A percentile compares a stretch with the other conserved stretches of the same genome.
phyloP scores from a whole-genome alignment of 2,797 vertebrate genomes.

The Macropodus opercularis region DNA sequence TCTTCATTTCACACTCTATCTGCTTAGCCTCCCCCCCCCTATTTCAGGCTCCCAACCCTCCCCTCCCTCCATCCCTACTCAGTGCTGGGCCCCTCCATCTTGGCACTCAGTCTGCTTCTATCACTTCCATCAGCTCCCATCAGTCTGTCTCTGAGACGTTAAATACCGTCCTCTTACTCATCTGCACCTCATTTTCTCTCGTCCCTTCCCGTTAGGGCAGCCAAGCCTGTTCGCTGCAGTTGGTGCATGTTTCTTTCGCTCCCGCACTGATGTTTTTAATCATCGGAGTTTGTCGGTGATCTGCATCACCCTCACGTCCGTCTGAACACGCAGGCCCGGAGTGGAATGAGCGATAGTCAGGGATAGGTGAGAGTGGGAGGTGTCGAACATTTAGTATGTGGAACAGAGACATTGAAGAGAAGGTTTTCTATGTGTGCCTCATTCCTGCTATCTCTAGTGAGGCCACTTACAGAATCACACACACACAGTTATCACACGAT shows the following conservation, averaged over 20 bases:
- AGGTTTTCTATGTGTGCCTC: constrained; percentile 10
- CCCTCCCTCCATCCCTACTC: constrained; percentile 35
- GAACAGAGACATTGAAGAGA: constrained; percentile 15
- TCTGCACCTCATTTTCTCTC: constrained; percentile 66
- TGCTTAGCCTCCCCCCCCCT: not conserved
- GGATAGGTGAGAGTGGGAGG: constrained; percentile 46
- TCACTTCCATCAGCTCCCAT: constrained; percentile 55
- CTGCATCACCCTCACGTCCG: constrained; percentile 58
- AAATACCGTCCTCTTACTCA: constrained; percentile 65
- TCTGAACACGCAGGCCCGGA: constrained; percentile 44
- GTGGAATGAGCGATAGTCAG: constrained; percentile 49
- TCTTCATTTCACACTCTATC: not conserved
- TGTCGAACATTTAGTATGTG: constrained; percentile 19
- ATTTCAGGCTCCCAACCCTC: constrained; percentile 12
- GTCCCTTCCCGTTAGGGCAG: constrained; percentile 35
- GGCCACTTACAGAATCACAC: constrained; percentile 8
- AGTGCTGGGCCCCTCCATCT: constrained; percentile 34
- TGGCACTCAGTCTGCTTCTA: constrained; percentile 42
- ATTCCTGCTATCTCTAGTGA: constrained; percentile 5
- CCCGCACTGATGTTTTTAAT: constrained; percentile 1
- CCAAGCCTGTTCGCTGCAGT: constrained; percentile 32
- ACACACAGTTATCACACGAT: not conserved
- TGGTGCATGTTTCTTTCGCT: constrained; percentile 24
- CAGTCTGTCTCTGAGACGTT: constrained; percentile 43
- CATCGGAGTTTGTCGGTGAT: constrained; percentile 62